phyloP scores from a whole-genome alignment of 1,140 invertebrate genomes.

The Hylaeus volcanicus region DNA sequence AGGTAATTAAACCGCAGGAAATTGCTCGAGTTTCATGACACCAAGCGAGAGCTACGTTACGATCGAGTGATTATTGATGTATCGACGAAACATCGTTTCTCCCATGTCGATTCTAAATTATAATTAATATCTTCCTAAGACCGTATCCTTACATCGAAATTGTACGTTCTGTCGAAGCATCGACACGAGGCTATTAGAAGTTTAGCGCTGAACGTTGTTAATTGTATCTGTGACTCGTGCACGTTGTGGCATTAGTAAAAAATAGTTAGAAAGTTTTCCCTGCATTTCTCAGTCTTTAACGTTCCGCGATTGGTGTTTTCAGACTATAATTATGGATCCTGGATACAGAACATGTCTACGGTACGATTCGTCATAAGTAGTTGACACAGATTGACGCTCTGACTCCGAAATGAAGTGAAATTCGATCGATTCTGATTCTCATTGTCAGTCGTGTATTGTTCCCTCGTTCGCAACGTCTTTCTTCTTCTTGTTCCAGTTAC shows the following conservation, averaged over 20 bases:
- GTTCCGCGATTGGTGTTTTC: background rate
- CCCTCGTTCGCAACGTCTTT: background rate
- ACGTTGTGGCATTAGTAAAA: background rate
- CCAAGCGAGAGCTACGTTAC: background rate
- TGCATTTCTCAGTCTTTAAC: background rate
- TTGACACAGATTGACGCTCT: conserved; percentile 39
- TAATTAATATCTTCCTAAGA: background rate
- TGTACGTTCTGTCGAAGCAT: background rate
- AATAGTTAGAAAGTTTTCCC: background rate
- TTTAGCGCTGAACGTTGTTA: background rate
- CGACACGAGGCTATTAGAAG: background rate
- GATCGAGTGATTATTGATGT: conserved; percentile 34
- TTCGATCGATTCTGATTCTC: conserved; percentile 57
- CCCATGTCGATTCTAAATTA: too few species aligned
- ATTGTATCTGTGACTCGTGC: background rate
- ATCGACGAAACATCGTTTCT: background rate
- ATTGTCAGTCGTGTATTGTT: conserved; percentile 26
- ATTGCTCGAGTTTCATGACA: conserved; percentile 27
- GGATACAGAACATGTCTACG: background rate
- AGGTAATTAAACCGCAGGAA: conserved; percentile 37
- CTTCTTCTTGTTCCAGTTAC: conserved; percentile 57
- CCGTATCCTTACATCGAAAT: background rate
- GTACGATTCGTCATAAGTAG: conserved; percentile 30
- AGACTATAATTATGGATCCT: background rate
- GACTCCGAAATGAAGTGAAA: conserved; percentile 65